These are phyloP conservation scores for Cotesia glomerata DNA, from an alignment of 1,140 invertebrate species.

Conservation along the genomic window DNA sequence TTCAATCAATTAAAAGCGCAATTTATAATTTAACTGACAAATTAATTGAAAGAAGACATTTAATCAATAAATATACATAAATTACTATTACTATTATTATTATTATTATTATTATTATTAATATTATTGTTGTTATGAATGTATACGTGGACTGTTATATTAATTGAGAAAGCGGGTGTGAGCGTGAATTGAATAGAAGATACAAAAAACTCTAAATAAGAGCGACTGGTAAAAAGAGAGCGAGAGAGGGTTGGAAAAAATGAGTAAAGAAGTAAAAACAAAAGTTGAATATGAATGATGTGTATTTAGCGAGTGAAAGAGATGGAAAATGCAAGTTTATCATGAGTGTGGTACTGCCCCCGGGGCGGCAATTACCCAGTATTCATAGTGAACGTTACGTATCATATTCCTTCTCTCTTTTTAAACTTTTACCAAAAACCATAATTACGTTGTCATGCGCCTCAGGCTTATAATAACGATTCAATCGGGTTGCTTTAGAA, in stretches of 20 bases:
- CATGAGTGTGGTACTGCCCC: not conserved
- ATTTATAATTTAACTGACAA: too few species aligned
- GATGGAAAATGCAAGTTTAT: conserved; percentile 2
- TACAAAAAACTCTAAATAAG: too few species aligned
- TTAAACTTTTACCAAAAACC: not conserved
- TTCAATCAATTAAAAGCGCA: too few species aligned
- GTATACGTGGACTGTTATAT: too few species aligned
- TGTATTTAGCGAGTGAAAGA: conserved; percentile 8
- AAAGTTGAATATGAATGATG: not conserved
- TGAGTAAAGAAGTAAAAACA: not conserved
- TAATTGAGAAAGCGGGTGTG: too few species aligned
- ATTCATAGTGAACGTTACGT: conserved; percentile 2
- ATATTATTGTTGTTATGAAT: too few species aligned
- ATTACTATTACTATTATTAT: too few species aligned
- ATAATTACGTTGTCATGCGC: conserved; percentile 10
- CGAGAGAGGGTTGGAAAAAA: not conserved
- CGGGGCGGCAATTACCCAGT: conserved; percentile 7
- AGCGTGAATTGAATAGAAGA: too few species aligned
- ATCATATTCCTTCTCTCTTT: not conserved
- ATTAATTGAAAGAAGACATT: too few species aligned
- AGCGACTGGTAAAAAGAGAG: too few species aligned
- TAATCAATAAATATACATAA: too few species aligned
- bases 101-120: too few species aligned
- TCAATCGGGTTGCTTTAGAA: not conserved
- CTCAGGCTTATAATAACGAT: not conserved